A percentile compares a stretch with the other conserved stretches of the same genome.
Conservation (phyloP, 2,113 vertebrate species). For the Eonycteris spelaea region DNA sequence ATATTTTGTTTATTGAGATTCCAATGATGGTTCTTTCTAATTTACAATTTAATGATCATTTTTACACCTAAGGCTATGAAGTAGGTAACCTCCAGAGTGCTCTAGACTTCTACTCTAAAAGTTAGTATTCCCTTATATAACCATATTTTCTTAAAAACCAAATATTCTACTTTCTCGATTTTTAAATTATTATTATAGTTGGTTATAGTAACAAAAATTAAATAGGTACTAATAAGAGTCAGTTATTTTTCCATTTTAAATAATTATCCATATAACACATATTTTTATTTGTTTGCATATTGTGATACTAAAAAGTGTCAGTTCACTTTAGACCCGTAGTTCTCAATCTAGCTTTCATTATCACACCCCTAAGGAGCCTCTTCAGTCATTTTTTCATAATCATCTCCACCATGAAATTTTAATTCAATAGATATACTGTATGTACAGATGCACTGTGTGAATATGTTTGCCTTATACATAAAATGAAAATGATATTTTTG, state of each 20-base stretch:
- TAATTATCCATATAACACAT: background rate
- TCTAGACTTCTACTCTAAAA: background rate
- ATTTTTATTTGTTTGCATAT: background rate
- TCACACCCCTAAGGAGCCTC: background rate
- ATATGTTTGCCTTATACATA: background rate
- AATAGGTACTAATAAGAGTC: background rate
- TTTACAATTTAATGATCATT: background rate
- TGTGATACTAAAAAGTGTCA: background rate
- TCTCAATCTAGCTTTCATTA: conserved; percentile 9
- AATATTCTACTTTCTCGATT: background rate
- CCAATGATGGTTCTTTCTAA: background rate
- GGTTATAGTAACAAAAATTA: background rate
- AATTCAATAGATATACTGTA: background rate
- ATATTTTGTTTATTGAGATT: background rate
- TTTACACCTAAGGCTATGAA: background rate
- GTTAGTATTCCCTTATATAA: background rate
- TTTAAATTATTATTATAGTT: background rate
- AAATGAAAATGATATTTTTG: background rate
- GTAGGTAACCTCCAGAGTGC: background rate
- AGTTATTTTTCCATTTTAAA: conserved; percentile 9
- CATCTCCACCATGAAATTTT: background rate
- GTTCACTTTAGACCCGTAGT: background rate
- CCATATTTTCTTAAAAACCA: background rate
- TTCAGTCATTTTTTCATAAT: background rate
- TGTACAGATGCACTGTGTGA: background rate